phyloP scores from a whole-genome alignment of 2,797 vertebrate species.

The Glyptemys insculpta region DNA sequence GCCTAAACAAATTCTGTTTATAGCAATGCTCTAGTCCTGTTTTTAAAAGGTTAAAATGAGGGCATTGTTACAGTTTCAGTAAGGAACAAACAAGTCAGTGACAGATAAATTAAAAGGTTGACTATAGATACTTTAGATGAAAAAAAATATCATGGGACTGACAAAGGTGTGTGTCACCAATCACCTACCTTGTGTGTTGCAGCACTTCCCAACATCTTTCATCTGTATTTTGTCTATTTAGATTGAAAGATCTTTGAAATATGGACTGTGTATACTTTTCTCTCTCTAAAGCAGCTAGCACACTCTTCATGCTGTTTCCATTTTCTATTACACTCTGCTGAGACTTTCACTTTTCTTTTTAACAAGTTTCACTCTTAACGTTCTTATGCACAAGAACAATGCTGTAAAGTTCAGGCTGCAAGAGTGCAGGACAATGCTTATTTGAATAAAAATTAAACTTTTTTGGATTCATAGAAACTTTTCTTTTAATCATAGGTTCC shows the following conservation, averaged over 20 bases:
- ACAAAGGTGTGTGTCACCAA: background rate
- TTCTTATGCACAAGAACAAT: background rate
- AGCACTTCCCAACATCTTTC: background rate
- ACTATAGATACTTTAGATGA: background rate
- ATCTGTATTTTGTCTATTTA: background rate
- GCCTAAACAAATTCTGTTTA: background rate
- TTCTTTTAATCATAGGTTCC: background rate
- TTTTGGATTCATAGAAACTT: background rate
- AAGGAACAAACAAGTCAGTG: background rate
- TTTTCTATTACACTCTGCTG: background rate
- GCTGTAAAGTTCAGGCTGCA: fast-evolving
- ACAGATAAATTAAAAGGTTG: background rate
- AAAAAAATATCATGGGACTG: background rate
- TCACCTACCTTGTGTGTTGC: background rate
- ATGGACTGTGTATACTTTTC: background rate
- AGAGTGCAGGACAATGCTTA: background rate
- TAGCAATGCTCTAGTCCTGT: background rate
- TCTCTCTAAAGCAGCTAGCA: background rate
- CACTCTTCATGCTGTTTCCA: background rate
- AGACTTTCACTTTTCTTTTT: background rate
- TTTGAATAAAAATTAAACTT: background rate
- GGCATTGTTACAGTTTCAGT: background rate
- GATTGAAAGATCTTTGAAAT: background rate
- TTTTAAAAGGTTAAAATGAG: background rate
- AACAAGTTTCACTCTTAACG: background rate